Percentiles rank a stretch among this genome's conserved stretches.
Evolutionary conservation across 2,888 invertebrate species (phyloP).

Genomic region (Bimastos eiseni): DNA sequence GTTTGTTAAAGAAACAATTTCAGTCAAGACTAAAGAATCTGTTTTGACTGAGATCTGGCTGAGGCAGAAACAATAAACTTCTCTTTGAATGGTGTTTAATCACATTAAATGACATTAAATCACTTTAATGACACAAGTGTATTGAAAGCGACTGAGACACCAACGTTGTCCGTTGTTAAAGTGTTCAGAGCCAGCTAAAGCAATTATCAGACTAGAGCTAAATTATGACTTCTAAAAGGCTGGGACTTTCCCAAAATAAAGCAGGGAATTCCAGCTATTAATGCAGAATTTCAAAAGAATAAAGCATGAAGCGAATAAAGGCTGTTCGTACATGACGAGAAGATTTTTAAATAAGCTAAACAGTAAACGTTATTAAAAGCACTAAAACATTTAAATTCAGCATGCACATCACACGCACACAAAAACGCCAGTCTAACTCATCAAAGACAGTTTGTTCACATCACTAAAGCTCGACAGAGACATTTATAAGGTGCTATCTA

Average conservation of each 20-base stretch:
- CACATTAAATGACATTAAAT: no score
- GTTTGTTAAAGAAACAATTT: background rate
- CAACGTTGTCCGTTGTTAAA: no score
- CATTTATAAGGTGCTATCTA: background rate
- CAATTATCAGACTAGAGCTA: background rate
- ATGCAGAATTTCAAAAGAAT: background rate
- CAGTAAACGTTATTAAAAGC: background rate
- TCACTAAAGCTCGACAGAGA: background rate
- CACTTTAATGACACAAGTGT: background rate
- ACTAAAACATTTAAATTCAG: background rate
- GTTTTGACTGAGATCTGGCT: background rate
- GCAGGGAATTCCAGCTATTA: background rate
- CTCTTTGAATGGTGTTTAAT: background rate
- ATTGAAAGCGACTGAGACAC: no score
- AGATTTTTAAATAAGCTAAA: background rate
- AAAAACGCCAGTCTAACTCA: background rate
- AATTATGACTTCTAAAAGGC: background rate
- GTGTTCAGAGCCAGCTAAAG: background rate
- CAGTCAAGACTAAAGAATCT: background rate
- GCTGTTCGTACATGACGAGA: background rate
- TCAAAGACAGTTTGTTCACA: background rate
- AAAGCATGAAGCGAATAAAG: background rate
- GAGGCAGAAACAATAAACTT: background rate
- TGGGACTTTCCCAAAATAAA: background rate
- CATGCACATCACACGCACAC: background rate